A percentile compares a stretch with the other conserved stretches of the same genome.
These are phyloP conservation scores for Apamea monoglypha DNA, from an alignment of 2,888 invertebrate species.

Conservation along the genomic window DNA sequence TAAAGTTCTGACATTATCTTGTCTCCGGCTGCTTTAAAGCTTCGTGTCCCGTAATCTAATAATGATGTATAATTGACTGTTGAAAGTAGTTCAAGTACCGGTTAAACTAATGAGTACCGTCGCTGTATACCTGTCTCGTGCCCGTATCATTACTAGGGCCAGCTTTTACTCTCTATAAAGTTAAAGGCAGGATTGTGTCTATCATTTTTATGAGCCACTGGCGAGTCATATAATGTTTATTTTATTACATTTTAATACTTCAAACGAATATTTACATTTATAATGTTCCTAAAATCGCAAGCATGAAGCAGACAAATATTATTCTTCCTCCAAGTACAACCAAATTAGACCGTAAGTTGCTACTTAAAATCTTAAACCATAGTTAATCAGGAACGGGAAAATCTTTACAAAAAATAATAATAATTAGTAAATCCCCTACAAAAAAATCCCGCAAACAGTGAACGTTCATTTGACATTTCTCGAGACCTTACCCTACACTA, in stretches of 20 bases:
- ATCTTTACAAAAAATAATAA: background rate
- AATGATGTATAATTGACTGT: constrained; percentile 21
- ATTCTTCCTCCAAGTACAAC: background rate
- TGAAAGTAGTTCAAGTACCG: constrained; percentile 23
- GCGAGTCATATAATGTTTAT: background rate
- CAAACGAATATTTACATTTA: background rate
- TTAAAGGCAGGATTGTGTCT: background rate
- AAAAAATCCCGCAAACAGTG: background rate
- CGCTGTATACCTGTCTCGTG: background rate
- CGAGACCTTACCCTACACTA: background rate
- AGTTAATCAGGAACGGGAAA: background rate
- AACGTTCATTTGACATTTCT: background rate
- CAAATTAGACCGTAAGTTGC: background rate
- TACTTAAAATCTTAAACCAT: background rate
- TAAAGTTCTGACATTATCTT: constrained; percentile 16
- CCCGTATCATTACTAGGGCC: background rate
- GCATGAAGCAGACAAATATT: background rate
- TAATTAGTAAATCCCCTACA: background rate
- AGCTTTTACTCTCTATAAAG: background rate
- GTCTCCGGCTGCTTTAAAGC: background rate
- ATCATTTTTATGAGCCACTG: background rate
- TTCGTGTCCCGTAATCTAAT: constrained; percentile 9
- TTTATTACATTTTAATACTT: background rate
- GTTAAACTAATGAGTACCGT: background rate
- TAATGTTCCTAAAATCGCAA: background rate